Conservation (phyloP, 1,140 invertebrate species). For the Watersipora subatra region DNA sequence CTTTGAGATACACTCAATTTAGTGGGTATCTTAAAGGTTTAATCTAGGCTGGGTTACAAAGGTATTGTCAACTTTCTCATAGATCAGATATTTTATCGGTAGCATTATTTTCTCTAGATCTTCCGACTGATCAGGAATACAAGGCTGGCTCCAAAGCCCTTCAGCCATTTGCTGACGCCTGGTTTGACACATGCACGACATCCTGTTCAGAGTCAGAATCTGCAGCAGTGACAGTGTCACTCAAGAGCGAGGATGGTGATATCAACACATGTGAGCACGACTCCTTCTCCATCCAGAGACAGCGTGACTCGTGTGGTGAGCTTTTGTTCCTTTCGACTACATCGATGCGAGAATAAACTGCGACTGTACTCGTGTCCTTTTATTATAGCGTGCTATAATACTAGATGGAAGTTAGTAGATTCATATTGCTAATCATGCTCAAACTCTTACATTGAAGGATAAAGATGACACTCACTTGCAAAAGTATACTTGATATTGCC, state of each 20-base stretch:
- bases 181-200: not conserved
- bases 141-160: constrained; percentile 65
- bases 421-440: too few relatives aligned
- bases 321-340: constrained; percentile 4
- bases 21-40: too few relatives aligned
- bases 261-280: constrained; percentile 61
- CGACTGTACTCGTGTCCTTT: too few relatives aligned
- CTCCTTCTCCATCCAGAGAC: constrained; percentile 72
- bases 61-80: too few relatives aligned
- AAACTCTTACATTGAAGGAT: too few relatives aligned
- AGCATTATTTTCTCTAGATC: not conserved
- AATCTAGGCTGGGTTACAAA: too few relatives aligned
- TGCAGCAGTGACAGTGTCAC: not conserved
- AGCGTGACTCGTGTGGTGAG: constrained; percentile 73
- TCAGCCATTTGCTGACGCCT: constrained; percentile 47
- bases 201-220: not conserved
- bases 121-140: constrained; percentile 55
- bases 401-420: too few relatives aligned
- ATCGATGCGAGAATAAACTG: not conserved
- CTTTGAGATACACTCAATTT: too few relatives aligned
- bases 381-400: too few relatives aligned
- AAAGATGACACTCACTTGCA: too few relatives aligned
- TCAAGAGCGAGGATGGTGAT: not conserved
- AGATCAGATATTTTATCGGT: too few relatives aligned
- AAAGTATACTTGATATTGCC: too few relatives aligned